Evolutionary conservation across 2,888 invertebrate species (phyloP).

Genomic region (Selenia dentaria): DNA sequence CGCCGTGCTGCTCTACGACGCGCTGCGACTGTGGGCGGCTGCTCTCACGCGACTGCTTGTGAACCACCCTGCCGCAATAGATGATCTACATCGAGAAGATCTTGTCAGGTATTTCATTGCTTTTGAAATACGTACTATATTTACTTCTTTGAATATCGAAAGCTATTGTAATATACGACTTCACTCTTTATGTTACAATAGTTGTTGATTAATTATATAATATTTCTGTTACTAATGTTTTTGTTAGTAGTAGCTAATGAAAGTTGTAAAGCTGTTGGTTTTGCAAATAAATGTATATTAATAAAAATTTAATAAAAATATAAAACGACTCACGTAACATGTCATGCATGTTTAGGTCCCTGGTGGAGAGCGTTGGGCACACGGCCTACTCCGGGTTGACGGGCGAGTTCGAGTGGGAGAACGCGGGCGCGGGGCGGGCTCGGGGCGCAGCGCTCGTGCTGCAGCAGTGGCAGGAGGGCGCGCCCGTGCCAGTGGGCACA

Average conservation of each 20-base stretch:
- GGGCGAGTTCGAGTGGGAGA: slow-evolving; percentile 59
- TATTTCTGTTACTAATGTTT: too few species aligned
- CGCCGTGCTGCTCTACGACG: slow-evolving; percentile 68
- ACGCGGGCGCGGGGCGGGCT: slow-evolving; percentile 91
- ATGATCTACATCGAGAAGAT: slow-evolving; percentile 55
- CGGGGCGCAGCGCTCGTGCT: slow-evolving; percentile 58
- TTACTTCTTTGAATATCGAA: too few species aligned
- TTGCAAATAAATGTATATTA: too few species aligned
- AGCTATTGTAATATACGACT: too few species aligned
- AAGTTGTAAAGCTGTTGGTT: too few species aligned
- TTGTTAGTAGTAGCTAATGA: too few species aligned
- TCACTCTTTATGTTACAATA: too few species aligned
- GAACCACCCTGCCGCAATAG: slow-evolving; percentile 46
- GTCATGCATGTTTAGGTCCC: too few species aligned
- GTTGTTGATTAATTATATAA: too few species aligned
- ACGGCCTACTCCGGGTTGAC: slow-evolving; percentile 55
- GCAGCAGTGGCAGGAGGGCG: slow-evolving; percentile 86
- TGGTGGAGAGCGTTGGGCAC: slow-evolving; percentile 47
- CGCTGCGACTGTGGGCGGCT: slow-evolving; percentile 59
- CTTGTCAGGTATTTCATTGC: slow-evolving; percentile 52
- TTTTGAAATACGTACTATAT: too few species aligned
- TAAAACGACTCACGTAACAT: too few species aligned
- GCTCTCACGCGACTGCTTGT: slow-evolving; percentile 48
- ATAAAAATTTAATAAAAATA: too few species aligned
- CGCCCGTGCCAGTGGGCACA: slow-evolving; percentile 78